Conservation (phyloP, 2,113 vertebrate species). For the Chrysemys picta region DNA sequence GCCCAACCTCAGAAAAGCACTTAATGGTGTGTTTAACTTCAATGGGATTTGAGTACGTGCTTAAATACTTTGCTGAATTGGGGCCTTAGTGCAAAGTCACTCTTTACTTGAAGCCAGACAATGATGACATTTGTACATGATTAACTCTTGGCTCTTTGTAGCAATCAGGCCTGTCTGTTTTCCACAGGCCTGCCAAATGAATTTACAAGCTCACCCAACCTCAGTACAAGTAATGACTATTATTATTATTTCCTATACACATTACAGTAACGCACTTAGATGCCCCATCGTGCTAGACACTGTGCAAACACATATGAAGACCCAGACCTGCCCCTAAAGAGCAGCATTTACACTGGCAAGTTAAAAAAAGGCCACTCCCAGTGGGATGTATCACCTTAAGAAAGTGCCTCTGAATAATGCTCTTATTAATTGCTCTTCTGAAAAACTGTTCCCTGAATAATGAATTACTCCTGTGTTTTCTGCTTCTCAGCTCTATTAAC, state of each 20-base stretch:
- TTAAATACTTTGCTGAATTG: fast-evolving
- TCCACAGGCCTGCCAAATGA: background rate
- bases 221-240: background rate
- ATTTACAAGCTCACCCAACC: background rate
- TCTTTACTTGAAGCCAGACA: background rate
- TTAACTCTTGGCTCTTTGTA: fast-evolving
- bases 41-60: background rate
- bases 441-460: background rate
- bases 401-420: background rate
- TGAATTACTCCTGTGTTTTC: fast-evolving
- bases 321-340: background rate
- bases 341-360: no score
- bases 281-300: background rate
- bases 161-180: background rate
- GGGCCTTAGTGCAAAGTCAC: fast-evolving
- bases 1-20: background rate
- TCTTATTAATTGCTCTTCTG: background rate
- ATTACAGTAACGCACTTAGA: background rate
- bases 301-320: background rate
- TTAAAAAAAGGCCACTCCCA: background rate
- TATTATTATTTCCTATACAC: background rate
- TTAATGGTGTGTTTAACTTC: background rate
- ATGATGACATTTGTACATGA: fast-evolving
- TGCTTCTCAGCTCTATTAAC: background rate
- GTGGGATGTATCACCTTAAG: background rate